These are phyloP conservation scores for Clivina fossor DNA, from an alignment of 2,888 invertebrate genomes.

Conservation along the genomic window DNA sequence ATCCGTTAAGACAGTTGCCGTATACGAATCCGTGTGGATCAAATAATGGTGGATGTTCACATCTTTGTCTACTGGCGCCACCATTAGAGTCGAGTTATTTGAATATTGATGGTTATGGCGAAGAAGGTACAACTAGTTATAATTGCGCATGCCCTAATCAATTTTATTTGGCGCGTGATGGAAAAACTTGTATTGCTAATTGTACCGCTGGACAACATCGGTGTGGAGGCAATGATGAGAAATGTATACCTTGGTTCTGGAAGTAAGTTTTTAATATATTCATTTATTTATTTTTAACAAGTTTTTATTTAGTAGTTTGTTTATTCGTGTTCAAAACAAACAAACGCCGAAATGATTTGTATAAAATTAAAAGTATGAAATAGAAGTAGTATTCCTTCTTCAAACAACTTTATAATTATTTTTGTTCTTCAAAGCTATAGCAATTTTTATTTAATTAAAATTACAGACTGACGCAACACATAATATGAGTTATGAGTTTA, in stretches of 20 bases:
- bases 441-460: too few species aligned
- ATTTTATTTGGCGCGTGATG: slow-evolving; percentile 78
- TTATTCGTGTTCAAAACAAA: too few species aligned
- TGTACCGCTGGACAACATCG: slow-evolving; percentile 88
- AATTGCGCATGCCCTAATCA: slow-evolving; percentile 96
- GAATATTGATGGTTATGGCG: slow-evolving; percentile 76
- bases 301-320: too few species aligned
- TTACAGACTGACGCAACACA: too few species aligned
- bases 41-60: slow-evolving; percentile 95
- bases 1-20: slow-evolving; percentile 81
- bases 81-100: slow-evolving; percentile 74
- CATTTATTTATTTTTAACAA: slow-evolving; percentile 5
- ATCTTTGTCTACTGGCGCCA: slow-evolving; percentile 89
- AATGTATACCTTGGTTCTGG: slow-evolving; percentile 79
- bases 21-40: slow-evolving; percentile 88
- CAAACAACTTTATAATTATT: too few species aligned
- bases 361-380: too few species aligned
- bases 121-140: slow-evolving; percentile 76
- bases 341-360: too few species aligned
- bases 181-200: slow-evolving; percentile 89
- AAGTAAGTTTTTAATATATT: slow-evolving; percentile 63
- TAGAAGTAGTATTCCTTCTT: too few species aligned
- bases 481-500: too few species aligned
- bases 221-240: slow-evolving; percentile 69
- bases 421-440: too few species aligned